Evolutionary conservation across 2,113 vertebrate species (phyloP), one percentile per base, ranked within the genome.

Genomic region (Albula goreensis): DNA sequence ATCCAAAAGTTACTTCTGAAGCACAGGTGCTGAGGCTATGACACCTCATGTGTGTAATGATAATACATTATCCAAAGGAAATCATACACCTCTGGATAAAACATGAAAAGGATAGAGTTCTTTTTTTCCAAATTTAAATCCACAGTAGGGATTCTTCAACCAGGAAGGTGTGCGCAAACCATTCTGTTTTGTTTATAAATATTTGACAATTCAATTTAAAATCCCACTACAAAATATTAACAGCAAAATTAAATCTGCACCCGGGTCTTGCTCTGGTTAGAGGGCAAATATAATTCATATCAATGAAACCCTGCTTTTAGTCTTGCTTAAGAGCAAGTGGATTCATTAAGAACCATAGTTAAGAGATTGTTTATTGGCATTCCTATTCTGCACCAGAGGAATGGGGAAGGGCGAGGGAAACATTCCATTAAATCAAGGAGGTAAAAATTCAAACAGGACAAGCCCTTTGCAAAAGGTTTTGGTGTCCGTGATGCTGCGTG

Each of bases 401-500:
- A 56, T 56, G 5, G 63, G 50, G 17, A 22, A 15, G 57, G 80
- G 57, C 74, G 66, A 52, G 25, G 25, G 15, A 88, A 85, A 90
- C 82, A 85, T 90, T 89, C 80, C 0, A 85, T 85, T 17, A 9
- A 74, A 74, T 17, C 11, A 15, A 78, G 4, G 50, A n/a, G 53
- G 53, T 56, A 10, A 87, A 87, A 88, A 19, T 31, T 50, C 31
- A n/a, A 51, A 74, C 81, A 70, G 57, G 87, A 85, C 85, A 91
- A 86, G 2, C 0, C 19, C 88, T 88, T n/a, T 57, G 89, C 63
- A 88, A 53, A 87, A 0, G 1, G 0, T 12, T 22, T 22, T 50
- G 22, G 13, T 78, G 12, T 22, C 60, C 17, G 13, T 53, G 25
- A 41, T 77, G 19, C 66, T 52, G 0, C 7, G 77, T 25, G 49